Percentiles rank a stretch among this genome's conserved stretches.
phyloP scores from a whole-genome alignment of 2,113 vertebrate species.

The Rhineura floridana region DNA sequence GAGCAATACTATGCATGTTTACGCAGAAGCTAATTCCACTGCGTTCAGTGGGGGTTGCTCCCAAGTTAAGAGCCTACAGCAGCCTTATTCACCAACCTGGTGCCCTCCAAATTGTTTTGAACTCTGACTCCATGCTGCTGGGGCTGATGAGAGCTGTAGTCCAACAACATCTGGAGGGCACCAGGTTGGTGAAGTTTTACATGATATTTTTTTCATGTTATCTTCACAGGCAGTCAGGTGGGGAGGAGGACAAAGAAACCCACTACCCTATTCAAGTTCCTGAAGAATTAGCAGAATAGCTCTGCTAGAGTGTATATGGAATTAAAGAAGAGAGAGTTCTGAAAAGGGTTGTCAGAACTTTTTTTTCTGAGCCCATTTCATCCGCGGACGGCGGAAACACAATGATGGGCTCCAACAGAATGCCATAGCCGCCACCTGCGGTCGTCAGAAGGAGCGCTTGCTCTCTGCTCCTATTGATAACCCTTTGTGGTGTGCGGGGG shows the following conservation, averaged over 20 bases:
- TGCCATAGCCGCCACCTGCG: slow-evolving; percentile 71
- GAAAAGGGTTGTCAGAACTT: slow-evolving; percentile 75
- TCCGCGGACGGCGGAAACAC: slow-evolving; percentile 68
- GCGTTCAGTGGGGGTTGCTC: background rate
- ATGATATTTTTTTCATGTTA: slow-evolving; percentile 31
- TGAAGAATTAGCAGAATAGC: slow-evolving; percentile 63
- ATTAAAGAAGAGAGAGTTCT: slow-evolving; percentile 68
- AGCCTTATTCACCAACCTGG: too few relatives aligned
- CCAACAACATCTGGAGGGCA: too few relatives aligned
- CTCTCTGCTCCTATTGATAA: slow-evolving; percentile 81
- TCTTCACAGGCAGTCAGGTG: slow-evolving; percentile 35
- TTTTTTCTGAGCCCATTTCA: slow-evolving; percentile 70
- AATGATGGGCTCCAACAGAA: slow-evolving; percentile 70
- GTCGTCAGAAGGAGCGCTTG: slow-evolving; percentile 77
- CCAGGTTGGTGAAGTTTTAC: too few relatives aligned
- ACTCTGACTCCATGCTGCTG: too few relatives aligned
- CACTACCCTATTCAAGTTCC: background rate
- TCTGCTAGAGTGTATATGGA: slow-evolving; percentile 69
- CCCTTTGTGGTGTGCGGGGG: slow-evolving; percentile 78
- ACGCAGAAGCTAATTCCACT: background rate
- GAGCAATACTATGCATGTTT: background rate
- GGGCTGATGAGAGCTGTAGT: too few relatives aligned
- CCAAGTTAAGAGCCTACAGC: too few relatives aligned
- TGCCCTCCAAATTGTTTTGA: too few relatives aligned
- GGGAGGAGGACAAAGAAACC: slow-evolving; percentile 3